A percentile compares a stretch with the other conserved stretches of the same genome.
These are phyloP conservation scores for Neotoma lepida DNA, from an alignment of 2,113 vertebrate species.

Conservation along the genomic window DNA sequence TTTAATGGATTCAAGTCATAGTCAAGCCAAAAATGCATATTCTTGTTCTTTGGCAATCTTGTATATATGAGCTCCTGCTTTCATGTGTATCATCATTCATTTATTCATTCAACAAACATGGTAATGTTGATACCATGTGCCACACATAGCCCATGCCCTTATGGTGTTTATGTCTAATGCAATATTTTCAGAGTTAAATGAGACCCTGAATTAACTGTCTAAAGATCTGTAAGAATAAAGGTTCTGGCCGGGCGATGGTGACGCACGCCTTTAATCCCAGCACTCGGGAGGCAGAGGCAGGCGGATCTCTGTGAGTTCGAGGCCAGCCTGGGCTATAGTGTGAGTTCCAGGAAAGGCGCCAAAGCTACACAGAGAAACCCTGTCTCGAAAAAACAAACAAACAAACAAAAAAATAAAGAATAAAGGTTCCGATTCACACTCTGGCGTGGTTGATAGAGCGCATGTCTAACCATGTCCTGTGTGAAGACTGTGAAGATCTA, in stretches of 20 bases:
- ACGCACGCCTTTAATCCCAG: too few species aligned
- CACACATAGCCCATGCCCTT: neutral
- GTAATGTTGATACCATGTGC: neutral
- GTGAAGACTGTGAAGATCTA: neutral
- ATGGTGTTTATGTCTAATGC: neutral
- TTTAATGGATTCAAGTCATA: slow-evolving; percentile 44
- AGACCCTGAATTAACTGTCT: neutral
- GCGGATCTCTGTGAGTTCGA: too few species aligned
- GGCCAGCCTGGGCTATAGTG: too few species aligned
- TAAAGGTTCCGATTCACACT: neutral
- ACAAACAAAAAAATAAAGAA: too few species aligned
- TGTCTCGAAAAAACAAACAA: too few species aligned
- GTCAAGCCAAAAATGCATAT: slow-evolving; percentile 48
- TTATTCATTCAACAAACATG: slow-evolving; percentile 45
- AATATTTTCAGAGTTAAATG: slow-evolving; percentile 24
- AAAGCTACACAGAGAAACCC: too few species aligned
- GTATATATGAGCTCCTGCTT: neutral
- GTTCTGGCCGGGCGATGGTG: too few species aligned
- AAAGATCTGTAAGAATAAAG: slow-evolving; percentile 48
- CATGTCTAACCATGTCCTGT: neutral
- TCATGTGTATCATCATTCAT: neutral
- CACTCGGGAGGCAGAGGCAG: too few species aligned
- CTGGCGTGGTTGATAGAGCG: neutral
- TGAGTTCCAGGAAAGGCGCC: too few species aligned
- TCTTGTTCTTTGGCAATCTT: slow-evolving; percentile 60